Percentiles rank a stretch among this genome's conserved stretches.
These are phyloP conservation scores for Halictus ligatus DNA, from an alignment of 2,888 invertebrate genomes.

Conservation along the genomic window DNA sequence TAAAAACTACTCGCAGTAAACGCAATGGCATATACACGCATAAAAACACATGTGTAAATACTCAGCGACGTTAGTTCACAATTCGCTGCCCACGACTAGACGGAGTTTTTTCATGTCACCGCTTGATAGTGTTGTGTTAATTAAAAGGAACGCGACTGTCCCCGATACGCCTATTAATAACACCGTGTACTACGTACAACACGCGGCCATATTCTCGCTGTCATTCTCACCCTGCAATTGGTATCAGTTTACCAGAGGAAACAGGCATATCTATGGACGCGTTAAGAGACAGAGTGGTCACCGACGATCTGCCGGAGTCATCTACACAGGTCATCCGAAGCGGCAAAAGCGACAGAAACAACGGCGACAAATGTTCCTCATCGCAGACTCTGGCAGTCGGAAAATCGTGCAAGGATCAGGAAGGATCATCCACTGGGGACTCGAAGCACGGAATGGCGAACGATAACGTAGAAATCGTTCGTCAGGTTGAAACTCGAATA, in stretches of 20 bases:
- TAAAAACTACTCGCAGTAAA: background rate
- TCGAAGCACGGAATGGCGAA: slow-evolving; percentile 8
- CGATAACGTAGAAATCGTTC: background rate
- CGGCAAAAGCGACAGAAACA: slow-evolving; percentile 7
- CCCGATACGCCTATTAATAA: slow-evolving; percentile 58
- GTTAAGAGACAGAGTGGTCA: slow-evolving; percentile 54
- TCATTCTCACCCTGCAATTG: slow-evolving; percentile 45
- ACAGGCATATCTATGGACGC: slow-evolving; percentile 60
- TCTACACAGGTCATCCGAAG: slow-evolving; percentile 17
- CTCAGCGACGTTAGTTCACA: background rate
- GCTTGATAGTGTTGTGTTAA: slow-evolving; percentile 37
- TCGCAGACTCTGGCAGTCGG: background rate
- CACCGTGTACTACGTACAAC: slow-evolving; percentile 31
- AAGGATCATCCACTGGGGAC: background rate
- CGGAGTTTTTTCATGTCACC: slow-evolving; percentile 1
- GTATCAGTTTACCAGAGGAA: slow-evolving; percentile 52
- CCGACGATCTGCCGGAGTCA: slow-evolving; percentile 41
- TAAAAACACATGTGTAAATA: background rate
- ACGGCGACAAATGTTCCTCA: slow-evolving; percentile 17
- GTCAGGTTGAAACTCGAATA: background rate
- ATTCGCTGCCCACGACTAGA: background rate
- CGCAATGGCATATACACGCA: background rate
- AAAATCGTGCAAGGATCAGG: background rate
- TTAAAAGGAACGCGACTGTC: slow-evolving; percentile 51
- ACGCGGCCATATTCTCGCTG: slow-evolving; percentile 27